These are phyloP conservation scores for Varroa destructor DNA, from an alignment of 1,140 invertebrate genomes.

Conservation along the genomic window DNA sequence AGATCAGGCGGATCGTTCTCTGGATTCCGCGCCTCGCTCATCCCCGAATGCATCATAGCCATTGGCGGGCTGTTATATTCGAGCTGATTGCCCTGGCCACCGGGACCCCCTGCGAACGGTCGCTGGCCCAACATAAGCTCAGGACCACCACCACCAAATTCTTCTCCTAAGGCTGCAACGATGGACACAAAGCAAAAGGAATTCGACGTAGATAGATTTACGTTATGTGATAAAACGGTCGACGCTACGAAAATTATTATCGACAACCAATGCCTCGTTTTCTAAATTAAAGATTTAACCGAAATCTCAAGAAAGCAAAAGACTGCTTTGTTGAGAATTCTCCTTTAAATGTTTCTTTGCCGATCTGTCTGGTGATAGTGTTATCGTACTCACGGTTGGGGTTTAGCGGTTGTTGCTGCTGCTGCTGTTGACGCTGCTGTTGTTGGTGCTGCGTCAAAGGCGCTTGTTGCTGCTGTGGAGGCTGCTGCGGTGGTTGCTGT, in stretches of 20 bases:
- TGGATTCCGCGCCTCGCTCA: conserved; percentile 59
- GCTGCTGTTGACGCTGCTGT: not conserved
- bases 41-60: conserved; percentile 81
- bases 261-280: too few relatives aligned
- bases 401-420: not conserved
- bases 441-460: not conserved
- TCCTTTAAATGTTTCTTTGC: too few relatives aligned
- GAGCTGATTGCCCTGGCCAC: conserved; percentile 39
- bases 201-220: too few relatives aligned
- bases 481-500: too few relatives aligned
- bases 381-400: conserved; percentile 1
- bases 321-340: too few relatives aligned
- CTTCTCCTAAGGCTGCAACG: conserved; percentile 7
- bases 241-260: too few relatives aligned
- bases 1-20: conserved; percentile 85
- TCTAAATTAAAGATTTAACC: too few relatives aligned
- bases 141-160: conserved; percentile 34
- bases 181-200: too few relatives aligned
- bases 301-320: too few relatives aligned
- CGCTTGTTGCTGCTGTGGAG: too few relatives aligned
- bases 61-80: conserved; percentile 47
- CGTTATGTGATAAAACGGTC: too few relatives aligned
- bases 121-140: conserved; percentile 50
- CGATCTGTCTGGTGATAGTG: too few relatives aligned
- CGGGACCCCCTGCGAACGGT: conserved; percentile 43